Conservation (phyloP, 2,113 vertebrate genomes). For the Rhinogobius similis region DNA sequence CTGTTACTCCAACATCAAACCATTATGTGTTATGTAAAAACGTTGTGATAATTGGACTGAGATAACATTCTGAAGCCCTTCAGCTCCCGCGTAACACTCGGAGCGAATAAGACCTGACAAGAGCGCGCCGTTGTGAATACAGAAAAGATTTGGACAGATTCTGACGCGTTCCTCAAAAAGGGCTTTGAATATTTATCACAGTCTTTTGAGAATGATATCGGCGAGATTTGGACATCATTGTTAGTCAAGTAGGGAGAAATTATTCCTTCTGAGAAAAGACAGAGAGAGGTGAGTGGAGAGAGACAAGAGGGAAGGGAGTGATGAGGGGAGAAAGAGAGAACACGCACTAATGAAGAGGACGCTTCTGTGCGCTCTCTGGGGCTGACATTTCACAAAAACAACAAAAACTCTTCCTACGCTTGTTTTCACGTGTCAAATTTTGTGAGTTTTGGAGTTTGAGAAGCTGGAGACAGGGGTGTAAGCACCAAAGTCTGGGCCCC, state of each 20-base stretch:
- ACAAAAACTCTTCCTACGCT: conserved; percentile 11
- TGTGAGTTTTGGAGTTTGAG: background rate
- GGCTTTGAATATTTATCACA: conserved; percentile 28
- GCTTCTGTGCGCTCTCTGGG: conserved; percentile 7
- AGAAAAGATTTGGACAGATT: conserved; percentile 11
- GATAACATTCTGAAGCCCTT: background rate
- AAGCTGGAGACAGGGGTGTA: too few species aligned
- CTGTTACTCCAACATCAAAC: background rate
- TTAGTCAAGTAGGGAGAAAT: conserved; percentile 16
- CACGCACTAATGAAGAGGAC: conserved; percentile 37
- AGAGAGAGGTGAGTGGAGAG: background rate
- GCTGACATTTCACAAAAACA: conserved; percentile 15
- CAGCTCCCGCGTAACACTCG: background rate
- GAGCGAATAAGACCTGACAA: background rate
- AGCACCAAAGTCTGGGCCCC: too few species aligned
- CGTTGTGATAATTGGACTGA: background rate
- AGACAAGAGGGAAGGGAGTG: background rate
- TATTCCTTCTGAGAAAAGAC: conserved; percentile 28
- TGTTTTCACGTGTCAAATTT: conserved; percentile 23
- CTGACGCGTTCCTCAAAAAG: background rate
- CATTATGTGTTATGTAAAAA: background rate
- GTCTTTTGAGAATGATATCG: conserved; percentile 14
- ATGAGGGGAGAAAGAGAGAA: conserved; percentile 7
- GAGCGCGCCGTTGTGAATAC: background rate
- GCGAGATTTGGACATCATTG: conserved; percentile 15